Conservation (phyloP, 2,797 vertebrate genomes). For the Ambastaia sidthimunki region DNA sequence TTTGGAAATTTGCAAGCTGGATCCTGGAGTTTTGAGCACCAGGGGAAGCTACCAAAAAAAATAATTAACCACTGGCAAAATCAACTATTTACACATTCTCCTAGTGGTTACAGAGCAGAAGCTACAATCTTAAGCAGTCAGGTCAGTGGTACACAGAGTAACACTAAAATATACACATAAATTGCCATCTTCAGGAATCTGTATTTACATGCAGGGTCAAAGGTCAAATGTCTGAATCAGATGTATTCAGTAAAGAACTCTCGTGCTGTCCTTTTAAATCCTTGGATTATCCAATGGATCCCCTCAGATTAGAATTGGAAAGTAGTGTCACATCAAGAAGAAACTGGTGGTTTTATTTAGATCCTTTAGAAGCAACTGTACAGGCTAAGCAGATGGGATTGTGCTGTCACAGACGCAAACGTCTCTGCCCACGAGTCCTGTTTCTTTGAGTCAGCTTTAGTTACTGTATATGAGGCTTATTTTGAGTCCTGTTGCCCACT, state of each 20-base stretch:
- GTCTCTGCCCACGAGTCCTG: not conserved
- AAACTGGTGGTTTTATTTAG: not conserved
- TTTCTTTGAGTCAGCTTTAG: not conserved
- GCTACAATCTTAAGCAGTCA: slow-evolving; percentile 62
- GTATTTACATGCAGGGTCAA: slow-evolving; percentile 31
- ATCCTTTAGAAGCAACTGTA: slow-evolving; percentile 28
- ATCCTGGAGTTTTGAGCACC: slow-evolving; percentile 3
- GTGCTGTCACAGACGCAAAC: slow-evolving; percentile 21
- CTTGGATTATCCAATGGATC: slow-evolving; percentile 3
- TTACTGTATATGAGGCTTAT: slow-evolving; percentile 10
- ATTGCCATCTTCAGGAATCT: slow-evolving; percentile 45
- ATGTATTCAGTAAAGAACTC: not conserved
- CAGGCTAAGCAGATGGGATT: slow-evolving; percentile 13
- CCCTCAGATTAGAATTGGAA: not conserved
- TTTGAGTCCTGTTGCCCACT: slow-evolving; percentile 51
- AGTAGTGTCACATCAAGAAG: not conserved
- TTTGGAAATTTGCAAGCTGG: not conserved
- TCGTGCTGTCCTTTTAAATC: not conserved
- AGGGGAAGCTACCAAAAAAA: slow-evolving; percentile 19
- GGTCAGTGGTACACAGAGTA: slow-evolving; percentile 58
- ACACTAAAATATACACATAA: slow-evolving; percentile 56
- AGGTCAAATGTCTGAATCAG: slow-evolving; percentile 23
- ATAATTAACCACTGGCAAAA: slow-evolving; percentile 5
- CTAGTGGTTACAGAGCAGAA: slow-evolving; percentile 60
- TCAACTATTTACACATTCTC: slow-evolving; percentile 22